Evolutionary conservation across 2,888 invertebrate genomes (phyloP).

Genomic region (Microctonus aethiopoides): DNA sequence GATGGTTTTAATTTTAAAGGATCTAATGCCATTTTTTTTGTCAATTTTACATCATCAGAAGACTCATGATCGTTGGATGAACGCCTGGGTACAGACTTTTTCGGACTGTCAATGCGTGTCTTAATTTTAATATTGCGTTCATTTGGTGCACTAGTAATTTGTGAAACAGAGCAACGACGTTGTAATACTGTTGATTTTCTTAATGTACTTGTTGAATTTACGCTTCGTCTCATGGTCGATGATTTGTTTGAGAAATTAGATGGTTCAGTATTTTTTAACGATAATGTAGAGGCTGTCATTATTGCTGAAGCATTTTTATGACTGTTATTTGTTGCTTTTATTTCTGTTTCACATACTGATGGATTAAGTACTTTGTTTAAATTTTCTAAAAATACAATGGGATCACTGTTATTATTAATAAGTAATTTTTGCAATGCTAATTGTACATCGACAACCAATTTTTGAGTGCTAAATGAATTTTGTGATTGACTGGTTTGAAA

Average conservation of each 20-base stretch:
- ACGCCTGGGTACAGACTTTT: conserved; percentile 46
- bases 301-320: conserved; percentile 12
- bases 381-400: conserved; percentile 49
- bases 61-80: conserved; percentile 49
- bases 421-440: conserved; percentile 52
- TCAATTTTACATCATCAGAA: conserved; percentile 34
- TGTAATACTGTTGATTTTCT: background rate
- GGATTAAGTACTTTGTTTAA: conserved; percentile 49
- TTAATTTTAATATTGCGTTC: conserved; percentile 28
- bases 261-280: conserved; percentile 33
- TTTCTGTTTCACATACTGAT: background rate
- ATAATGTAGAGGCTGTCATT: conserved; percentile 21
- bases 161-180: conserved; percentile 35
- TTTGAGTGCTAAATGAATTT: conserved; percentile 40
- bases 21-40: background rate
- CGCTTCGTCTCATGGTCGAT: conserved; percentile 42
- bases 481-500: background rate
- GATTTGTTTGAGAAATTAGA: conserved; percentile 34
- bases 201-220: background rate
- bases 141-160: conserved; percentile 25
- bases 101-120: conserved; percentile 24
- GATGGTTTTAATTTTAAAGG: conserved; percentile 39
- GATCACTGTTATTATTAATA: conserved; percentile 45
- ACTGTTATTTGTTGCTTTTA: background rate
- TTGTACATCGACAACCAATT: conserved; percentile 48